Base-by-base conservation (phyloP, 2,113 vertebrate species). In the Zapornia atra region DNA sequence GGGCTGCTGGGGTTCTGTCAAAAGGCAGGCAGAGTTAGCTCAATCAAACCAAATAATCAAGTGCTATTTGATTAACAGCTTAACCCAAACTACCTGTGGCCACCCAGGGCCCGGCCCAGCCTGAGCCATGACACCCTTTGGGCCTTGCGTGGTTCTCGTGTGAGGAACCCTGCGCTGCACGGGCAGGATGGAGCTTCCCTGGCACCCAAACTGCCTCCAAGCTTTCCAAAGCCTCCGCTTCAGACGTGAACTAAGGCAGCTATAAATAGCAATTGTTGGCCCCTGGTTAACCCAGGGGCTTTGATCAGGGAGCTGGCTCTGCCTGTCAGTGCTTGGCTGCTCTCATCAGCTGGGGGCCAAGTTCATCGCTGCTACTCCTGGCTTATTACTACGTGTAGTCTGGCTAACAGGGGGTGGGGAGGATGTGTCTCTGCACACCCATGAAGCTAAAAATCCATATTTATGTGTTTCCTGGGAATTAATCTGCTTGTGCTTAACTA, bases 201-300 rank as follows among this genome's bases (percentile, higher is more conserved):
- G 36, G 60, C 92, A 93, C 33, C 15, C 63, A 80, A 77, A 33
- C 54, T 65, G 54, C 82, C 54, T 50, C 42, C 1, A 3, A 82
- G 59, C 64, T 77, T 95, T 92, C 81, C 86, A 64, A 94, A 88
- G 24, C 83, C 72, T 83, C 68, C 2, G 6, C 77, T 94, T 91
- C 48, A 78, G 83, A 88, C 1, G 0, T 66, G 68, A 94, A 29
- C 72, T 88, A 59, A 60, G 46, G 69, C 25, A 63, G 46, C 64
- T 95, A 78, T 91, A 86, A 94, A 95, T 91, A 96, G 72, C 48
- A 86, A 5, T 22, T 6, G 1, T 26, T 86, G 91, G 10, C 88
- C 91, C 59, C 64, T 90, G 72, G 71, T 92, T 97, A 83, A 95
- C 91, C 88, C 91, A 59, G 68, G 42, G 59, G 82, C 88, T 94